These are phyloP conservation scores for Vicugna pacos DNA, from an alignment of 2,113 vertebrate species.

Conservation along the genomic window DNA sequence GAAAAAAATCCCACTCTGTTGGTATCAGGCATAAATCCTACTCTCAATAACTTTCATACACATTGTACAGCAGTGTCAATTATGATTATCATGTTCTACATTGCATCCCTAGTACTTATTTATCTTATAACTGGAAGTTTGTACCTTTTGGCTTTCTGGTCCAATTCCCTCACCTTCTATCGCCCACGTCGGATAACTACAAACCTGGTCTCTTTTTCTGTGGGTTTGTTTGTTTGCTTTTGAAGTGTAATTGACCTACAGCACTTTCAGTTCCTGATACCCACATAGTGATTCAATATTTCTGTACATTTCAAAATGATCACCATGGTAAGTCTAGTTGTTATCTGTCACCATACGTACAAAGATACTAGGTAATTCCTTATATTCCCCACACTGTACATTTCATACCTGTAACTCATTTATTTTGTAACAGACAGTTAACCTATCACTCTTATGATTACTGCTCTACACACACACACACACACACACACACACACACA, in stretches of 20 bases:
- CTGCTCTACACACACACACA: background rate
- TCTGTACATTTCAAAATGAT: background rate
- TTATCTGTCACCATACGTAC: background rate
- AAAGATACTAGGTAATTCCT: background rate
- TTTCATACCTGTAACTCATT: background rate
- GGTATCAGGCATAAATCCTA: too few species aligned
- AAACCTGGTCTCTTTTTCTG: background rate
- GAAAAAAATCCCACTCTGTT: background rate
- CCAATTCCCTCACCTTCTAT: background rate
- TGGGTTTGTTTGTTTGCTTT: background rate
- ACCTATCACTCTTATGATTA: background rate
- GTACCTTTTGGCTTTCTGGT: background rate
- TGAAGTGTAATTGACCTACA: background rate
- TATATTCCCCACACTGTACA: background rate
- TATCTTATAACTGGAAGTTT: background rate
- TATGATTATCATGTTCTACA: background rate
- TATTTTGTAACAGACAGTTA: background rate
- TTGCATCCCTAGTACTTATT: background rate
- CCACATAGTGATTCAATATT: background rate
- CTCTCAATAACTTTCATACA: background rate
- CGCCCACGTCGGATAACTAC: background rate
- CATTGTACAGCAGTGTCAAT: background rate
- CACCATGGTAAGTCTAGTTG: background rate
- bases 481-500: background rate
- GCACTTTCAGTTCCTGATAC: background rate